Base-by-base conservation (phyloP, 92 coral and sea anemone genomes). In the Palythoa heliodiscus region DNA sequence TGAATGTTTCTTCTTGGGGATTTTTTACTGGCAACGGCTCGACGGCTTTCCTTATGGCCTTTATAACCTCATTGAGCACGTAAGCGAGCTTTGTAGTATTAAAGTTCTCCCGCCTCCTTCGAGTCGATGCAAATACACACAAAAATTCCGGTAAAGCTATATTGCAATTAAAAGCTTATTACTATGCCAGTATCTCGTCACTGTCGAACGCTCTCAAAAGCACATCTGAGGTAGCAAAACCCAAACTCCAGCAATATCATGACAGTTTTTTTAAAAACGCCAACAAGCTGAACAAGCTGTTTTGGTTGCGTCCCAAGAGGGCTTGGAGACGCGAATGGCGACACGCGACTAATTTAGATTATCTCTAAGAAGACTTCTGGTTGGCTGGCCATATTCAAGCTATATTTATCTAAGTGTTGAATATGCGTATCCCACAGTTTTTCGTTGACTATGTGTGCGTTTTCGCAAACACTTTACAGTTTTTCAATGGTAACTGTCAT, bases 341-440 rank as follows among this genome's bases (percentile, higher is more conserved):
- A 75, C 98, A 93, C 98, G 92, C 98, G 93, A 88, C 83, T 89
- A 82, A 76, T 90, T 86, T 87, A 87, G 88, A 82, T 75, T 52
- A 20, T 63, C 40, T 80, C 87, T 77, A 68, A 52, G 39, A 25
- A 48, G 71, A 77, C 61, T 68, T 86, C 64, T 57, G 71, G 61
- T 80, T 85, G 88, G 84, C 67, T 78, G 79, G 63, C 40, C 50
- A 89, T 76, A 82, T 84, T 60, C 19, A 68, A 86, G 82, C 82
- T 83, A 55, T 86, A 89, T 89, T 82, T 86, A 87, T 82, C 76
- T 11, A 77, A 71, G 90, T 90, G 88, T 71, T 90, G 82, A 70
- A 83, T 69, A 70, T 55, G 47, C 4, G 57, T 61, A 16, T 78
- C 19, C 4, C 22, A 24, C 47, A 13, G 55, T 48, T 9, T 54